Evolutionary conservation across 2,797 vertebrate species (phyloP).

Genomic region (Helarctos malayanus): DNA sequence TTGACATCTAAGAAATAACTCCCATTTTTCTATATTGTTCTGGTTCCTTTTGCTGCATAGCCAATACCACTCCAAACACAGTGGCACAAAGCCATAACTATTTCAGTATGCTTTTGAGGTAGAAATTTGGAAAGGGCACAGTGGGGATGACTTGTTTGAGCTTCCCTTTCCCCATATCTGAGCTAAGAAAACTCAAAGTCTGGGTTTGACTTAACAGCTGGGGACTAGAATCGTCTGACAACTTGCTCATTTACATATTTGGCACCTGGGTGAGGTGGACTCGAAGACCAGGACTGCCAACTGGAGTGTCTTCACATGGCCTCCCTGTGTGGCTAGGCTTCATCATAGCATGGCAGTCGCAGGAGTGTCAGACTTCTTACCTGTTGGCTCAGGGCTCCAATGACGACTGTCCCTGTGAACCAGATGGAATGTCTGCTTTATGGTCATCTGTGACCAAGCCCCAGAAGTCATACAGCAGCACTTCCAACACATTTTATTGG

Average conservation of each 20-base stretch:
- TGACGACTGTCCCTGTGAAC: background rate
- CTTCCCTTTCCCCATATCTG: background rate
- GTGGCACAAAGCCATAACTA: background rate
- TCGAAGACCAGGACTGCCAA: background rate
- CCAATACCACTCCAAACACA: background rate
- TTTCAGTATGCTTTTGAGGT: background rate
- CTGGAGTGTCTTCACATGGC: background rate
- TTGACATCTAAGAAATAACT: slow-evolving; percentile 19
- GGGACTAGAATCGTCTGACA: background rate
- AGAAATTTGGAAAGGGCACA: slow-evolving; percentile 12
- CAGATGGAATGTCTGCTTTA: background rate
- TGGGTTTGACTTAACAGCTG: background rate
- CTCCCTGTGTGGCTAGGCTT: background rate
- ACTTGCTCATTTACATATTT: background rate
- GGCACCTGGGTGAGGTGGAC: background rate
- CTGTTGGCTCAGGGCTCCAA: background rate
- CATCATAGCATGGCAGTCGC: background rate
- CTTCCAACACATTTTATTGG: background rate
- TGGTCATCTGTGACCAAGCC: background rate
- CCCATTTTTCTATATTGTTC: slow-evolving; percentile 27
- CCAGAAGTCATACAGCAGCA: background rate
- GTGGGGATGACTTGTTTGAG: background rate
- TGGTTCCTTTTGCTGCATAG: background rate
- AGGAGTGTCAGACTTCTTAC: background rate
- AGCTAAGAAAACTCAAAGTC: background rate